Evolutionary conservation across 2,797 vertebrate genomes (phyloP), one percentile per base, ranked within the genome.

Genomic region (Tragopan temminckii): DNA sequence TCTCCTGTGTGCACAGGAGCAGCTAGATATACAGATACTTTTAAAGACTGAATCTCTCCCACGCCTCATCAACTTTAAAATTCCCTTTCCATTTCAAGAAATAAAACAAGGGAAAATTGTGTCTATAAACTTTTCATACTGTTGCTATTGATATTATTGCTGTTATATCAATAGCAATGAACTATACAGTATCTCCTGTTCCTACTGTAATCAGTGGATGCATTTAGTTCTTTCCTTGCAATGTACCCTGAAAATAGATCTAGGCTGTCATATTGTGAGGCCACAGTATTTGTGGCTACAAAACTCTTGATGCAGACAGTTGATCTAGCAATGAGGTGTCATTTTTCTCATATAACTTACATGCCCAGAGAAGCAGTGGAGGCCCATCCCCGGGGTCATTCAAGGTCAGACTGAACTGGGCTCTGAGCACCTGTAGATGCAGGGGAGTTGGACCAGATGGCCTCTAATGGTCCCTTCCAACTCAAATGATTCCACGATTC

Each of bases 31-130:
- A 16, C 17, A 58, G 38, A 45, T 66, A 25, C 64, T 86, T 83
- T 76, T 63, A 31, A 38, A 91, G n/a, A 80, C 68, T 75, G 88
- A 91, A 80, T 18, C n/a, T 72, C 27, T 24, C 31, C 24, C n/a
- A 33, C 58, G 23, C 23, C 31, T 86, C 13, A 40, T 36, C 11
- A 85, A 46, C 66, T 36, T 36, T 78, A 83, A 74, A 5, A 42
- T 21, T 29, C 16, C 11, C 80, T 76, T 89, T 76, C 36, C 43
- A 50, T 11, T 31, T 13, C 2, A 64, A 70, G 36, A 85, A 85
- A 53, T 70, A 62, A 50, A 87, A 15, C 23, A 84, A 57, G 43
- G 33, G 72, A 70, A 53, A 57, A 36, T 8, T 40, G 14, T 29
- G 80, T 11, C 17, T 59, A 71, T 55, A 86, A 89, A 29, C 8